A percentile compares a stretch with the other conserved stretches of the same genome.
phyloP scores from a whole-genome alignment of 2,797 vertebrate species.

The Chromobotia macracanthus region DNA sequence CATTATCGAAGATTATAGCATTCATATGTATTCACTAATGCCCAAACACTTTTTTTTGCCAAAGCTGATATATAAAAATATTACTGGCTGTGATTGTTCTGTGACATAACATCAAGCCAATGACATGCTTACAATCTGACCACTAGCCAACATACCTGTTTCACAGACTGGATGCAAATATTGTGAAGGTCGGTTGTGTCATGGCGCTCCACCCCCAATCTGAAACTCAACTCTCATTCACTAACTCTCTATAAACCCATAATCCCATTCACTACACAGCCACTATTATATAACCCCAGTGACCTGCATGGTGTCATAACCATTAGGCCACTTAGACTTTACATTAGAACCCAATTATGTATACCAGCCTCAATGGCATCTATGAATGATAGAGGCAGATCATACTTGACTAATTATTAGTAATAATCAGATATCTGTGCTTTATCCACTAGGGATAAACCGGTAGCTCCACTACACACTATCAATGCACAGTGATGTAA shows the following conservation, averaged over 20 bases:
- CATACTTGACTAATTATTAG: neutral
- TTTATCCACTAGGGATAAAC: neutral
- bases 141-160: conserved; percentile 5
- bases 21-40: neutral
- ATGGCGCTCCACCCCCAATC: neutral
- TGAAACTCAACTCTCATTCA: conserved; percentile 4
- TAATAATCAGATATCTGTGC: conserved; percentile 18
- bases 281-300: conserved; percentile 26
- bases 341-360: neutral
- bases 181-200: conserved; percentile 4
- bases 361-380: neutral
- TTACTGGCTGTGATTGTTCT: neutral
- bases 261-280: conserved; percentile 12
- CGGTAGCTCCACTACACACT: neutral
- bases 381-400: neutral
- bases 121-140: conserved; percentile 26
- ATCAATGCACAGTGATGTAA: conserved; percentile 8
- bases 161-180: conserved; percentile 31
- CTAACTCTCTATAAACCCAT: conserved; percentile 29
- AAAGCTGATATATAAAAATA: neutral
- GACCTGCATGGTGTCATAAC: neutral
- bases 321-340: conserved; percentile 16
- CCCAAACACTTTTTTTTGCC: neutral
- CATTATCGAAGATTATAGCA: neutral
- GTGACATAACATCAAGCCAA: neutral